Percentiles rank a stretch among this genome's conserved stretches.
phyloP scores from a whole-genome alignment of 2,888 invertebrate genomes.

The Beris morrisii region DNA sequence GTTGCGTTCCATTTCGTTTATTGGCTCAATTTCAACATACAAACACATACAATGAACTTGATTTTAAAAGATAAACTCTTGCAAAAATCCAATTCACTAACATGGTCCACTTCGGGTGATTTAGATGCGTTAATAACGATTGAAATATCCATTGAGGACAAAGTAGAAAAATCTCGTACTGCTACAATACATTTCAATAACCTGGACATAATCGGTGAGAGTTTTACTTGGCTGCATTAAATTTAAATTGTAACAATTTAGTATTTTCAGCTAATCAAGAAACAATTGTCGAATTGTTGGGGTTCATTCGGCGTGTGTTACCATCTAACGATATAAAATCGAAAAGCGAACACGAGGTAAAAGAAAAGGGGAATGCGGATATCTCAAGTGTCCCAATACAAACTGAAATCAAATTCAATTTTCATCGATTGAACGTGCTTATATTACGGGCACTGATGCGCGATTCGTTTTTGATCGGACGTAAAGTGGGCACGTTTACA shows the following conservation, averaged over 20 bases:
- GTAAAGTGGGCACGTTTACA: slow-evolving; percentile 92
- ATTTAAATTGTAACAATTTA: slow-evolving; percentile 1
- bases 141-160: slow-evolving; percentile 63
- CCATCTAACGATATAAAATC: slow-evolving; percentile 51
- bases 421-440: slow-evolving; percentile 86
- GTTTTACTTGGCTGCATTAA: background rate
- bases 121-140: slow-evolving; percentile 76
- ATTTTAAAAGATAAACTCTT: slow-evolving; percentile 14
- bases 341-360: slow-evolving; percentile 44
- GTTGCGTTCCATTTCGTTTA: slow-evolving; percentile 43
- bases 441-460: slow-evolving; percentile 78
- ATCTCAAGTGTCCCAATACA: slow-evolving; percentile 58
- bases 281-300: slow-evolving; percentile 89
- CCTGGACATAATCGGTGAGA: slow-evolving; percentile 86
- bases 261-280: slow-evolving; percentile 80
- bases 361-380: slow-evolving; percentile 44
- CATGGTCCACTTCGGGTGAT: slow-evolving; percentile 54
- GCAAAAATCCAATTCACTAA: slow-evolving; percentile 44
- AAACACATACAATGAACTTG: background rate
- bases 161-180: slow-evolving; percentile 63
- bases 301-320: slow-evolving; percentile 79
- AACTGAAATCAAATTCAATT: slow-evolving; percentile 88
- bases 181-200: slow-evolving; percentile 92
- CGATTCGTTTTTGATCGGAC: slow-evolving; percentile 70
- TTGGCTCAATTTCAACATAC: slow-evolving; percentile 36